Evolutionary conservation across 2,888 invertebrate species (phyloP).

Genomic region (Caenorhabditis imperialis): DNA sequence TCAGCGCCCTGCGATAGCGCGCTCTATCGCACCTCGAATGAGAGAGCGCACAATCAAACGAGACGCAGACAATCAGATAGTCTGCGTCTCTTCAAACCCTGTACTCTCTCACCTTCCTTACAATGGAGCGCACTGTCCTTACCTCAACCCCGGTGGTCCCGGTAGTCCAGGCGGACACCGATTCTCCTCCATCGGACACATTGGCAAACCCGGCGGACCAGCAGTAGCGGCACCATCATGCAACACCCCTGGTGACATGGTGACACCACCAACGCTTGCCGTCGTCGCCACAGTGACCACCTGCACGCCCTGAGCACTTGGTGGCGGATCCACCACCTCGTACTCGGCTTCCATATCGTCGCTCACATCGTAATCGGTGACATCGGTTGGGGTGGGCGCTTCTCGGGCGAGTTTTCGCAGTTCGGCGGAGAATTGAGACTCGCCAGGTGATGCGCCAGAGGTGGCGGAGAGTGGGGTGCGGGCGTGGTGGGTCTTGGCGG

Average conservation of each 20-base stretch:
- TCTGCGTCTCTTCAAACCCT: too few relatives aligned
- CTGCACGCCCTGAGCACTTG: neutral
- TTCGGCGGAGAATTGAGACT: slow-evolving; percentile 20
- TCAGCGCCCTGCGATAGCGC: too few relatives aligned
- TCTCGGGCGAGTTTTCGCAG: slow-evolving; percentile 38
- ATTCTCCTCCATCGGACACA: slow-evolving; percentile 48
- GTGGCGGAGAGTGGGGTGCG: slow-evolving; percentile 9
- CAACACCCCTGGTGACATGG: neutral
- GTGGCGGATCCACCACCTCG: slow-evolving; percentile 5
- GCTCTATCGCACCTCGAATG: too few relatives aligned
- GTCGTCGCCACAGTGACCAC: neutral
- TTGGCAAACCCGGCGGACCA: neutral
- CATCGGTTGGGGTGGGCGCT: slow-evolving; percentile 4
- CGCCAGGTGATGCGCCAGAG: neutral
- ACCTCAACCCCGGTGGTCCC: slow-evolving; percentile 50
- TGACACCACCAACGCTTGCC: neutral
- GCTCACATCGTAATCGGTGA: neutral
- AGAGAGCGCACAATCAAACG: too few relatives aligned
- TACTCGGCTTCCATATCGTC: slow-evolving; percentile 29
- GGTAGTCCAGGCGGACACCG: slow-evolving; percentile 39
- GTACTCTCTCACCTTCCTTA: too few relatives aligned
- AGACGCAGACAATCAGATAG: too few relatives aligned
- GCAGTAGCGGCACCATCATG: neutral
- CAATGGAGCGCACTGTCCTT: too few relatives aligned
- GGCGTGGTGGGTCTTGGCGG: slow-evolving; percentile 26